Evolutionary conservation across 1,140 invertebrate species (phyloP).

Genomic region (Steinernema khuongi): DNA sequence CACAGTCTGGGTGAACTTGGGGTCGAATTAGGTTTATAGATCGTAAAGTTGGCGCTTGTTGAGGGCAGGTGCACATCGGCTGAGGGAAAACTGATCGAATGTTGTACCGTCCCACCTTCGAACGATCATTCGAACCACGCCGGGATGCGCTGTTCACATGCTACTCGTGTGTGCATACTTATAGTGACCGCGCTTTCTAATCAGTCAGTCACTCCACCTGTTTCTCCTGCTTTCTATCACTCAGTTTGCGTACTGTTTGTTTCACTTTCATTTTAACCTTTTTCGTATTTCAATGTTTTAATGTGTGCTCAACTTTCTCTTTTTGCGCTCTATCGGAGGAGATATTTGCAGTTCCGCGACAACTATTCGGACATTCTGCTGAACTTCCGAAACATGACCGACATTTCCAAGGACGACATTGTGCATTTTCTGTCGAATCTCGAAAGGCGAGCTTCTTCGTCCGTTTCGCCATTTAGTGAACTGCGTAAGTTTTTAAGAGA

Average conservation of each 20-base stretch:
- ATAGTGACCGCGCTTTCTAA: background rate
- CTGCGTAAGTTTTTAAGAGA: background rate
- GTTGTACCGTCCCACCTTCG: background rate
- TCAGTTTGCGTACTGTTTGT: background rate
- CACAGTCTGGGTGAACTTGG: too few relatives aligned
- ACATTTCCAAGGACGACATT: background rate
- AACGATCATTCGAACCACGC: background rate
- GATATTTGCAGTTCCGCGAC: background rate
- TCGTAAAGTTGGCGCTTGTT: too few relatives aligned
- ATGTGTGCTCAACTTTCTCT: too few relatives aligned
- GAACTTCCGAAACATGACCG: background rate
- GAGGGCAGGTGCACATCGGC: too few relatives aligned
- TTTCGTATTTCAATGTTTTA: too few relatives aligned
- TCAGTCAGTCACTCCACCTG: constrained; percentile 6
- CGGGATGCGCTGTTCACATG: background rate
- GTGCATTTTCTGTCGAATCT: background rate
- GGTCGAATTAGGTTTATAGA: too few relatives aligned
- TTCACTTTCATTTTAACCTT: too few relatives aligned
- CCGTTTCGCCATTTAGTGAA: background rate
- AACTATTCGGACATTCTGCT: background rate
- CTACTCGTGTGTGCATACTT: background rate
- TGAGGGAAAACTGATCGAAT: too few relatives aligned
- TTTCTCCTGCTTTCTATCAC: constrained; percentile 12
- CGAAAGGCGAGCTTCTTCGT: background rate
- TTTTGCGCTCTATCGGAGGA: too few relatives aligned